Evolutionary conservation across 1,140 invertebrate species (phyloP).

Genomic region (Trichonephila clavata): DNA sequence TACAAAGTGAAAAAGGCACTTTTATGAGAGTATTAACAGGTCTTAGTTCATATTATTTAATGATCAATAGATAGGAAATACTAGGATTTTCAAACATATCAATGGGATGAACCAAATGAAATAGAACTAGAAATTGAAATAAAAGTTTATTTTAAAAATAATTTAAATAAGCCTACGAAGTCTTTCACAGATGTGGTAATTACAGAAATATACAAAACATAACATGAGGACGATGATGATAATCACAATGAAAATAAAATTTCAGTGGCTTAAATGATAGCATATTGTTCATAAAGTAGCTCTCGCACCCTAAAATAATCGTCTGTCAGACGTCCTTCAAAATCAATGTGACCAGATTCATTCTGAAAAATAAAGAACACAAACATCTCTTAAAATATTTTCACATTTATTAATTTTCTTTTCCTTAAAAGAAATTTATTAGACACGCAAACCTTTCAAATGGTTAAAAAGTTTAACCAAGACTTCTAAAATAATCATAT

Average conservation of each 20-base stretch:
- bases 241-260: constrained; percentile 15
- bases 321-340: constrained; percentile 96
- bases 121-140: not conserved
- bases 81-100: no score
- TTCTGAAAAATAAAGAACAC: constrained; percentile 84
- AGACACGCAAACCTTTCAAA: no score
- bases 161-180: constrained; percentile 8
- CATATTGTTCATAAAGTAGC: constrained; percentile 97
- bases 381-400: not conserved
- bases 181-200: constrained; percentile 10
- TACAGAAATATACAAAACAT: constrained; percentile 55
- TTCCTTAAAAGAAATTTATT: no score
- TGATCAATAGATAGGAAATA: no score
- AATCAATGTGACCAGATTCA: constrained; percentile 93
- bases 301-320: constrained; percentile 97
- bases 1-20: no score
- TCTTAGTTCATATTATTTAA: no score
- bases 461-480: no score
- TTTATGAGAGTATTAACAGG: no score
- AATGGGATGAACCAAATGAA: not conserved
- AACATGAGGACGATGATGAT: constrained; percentile 20
- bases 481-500: no score
- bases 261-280: constrained; percentile 86
- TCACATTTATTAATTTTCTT: no score
- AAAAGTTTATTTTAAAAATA: constrained; percentile 20